Conservation (phyloP, 2,113 vertebrate genomes). For the Marmota monax region DNA sequence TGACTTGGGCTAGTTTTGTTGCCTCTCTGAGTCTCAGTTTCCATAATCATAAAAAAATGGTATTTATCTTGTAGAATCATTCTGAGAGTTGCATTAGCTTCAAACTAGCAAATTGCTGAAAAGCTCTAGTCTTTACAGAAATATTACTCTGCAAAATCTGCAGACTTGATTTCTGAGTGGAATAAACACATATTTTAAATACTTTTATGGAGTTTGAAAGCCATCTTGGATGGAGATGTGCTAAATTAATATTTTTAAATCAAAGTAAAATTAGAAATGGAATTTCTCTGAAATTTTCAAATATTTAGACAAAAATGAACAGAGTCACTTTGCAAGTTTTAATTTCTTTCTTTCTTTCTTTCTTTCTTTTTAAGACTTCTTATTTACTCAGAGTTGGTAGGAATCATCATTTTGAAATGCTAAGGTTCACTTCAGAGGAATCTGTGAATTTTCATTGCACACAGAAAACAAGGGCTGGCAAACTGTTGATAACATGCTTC, state of each 20-base stretch:
- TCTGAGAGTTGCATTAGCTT: neutral
- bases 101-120: neutral
- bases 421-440: neutral
- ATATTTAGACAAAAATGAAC: slow-evolving; percentile 23
- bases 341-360: neutral
- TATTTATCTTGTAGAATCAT: neutral
- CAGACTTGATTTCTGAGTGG: neutral
- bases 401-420: neutral
- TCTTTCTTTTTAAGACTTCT: neutral
- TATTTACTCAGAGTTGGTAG: neutral
- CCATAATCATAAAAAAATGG: neutral
- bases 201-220: slow-evolving; percentile 13
- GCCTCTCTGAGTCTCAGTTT: neutral
- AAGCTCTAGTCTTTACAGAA: neutral
- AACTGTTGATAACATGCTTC: neutral
- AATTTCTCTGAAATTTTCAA: slow-evolving; percentile 43
- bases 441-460: neutral
- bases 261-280: slow-evolving; percentile 53
- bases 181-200: slow-evolving; percentile 49
- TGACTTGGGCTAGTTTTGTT: neutral
- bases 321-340: neutral
- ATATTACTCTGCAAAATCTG: slow-evolving; percentile 8
- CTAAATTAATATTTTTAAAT: slow-evolving; percentile 48
- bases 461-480: neutral
- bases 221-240: slow-evolving; percentile 18